Percentiles rank a stretch among this genome's conserved stretches.
phyloP scores from a whole-genome alignment of 2,797 vertebrate species.

The Ciconia nigra region DNA sequence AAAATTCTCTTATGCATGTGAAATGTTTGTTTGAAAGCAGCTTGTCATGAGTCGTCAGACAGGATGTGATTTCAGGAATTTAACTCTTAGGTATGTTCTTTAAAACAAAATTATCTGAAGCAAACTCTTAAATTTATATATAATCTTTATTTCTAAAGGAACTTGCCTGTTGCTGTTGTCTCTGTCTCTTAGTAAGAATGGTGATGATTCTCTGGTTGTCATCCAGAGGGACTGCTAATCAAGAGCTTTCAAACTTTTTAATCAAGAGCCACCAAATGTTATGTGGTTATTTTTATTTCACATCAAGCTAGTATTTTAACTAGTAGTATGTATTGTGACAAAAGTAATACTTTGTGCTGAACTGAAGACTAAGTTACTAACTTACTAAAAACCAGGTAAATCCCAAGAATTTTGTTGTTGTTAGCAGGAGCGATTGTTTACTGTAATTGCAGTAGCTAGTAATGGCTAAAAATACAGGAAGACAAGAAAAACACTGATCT shows the following conservation, averaged over 20 bases:
- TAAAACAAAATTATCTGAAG: background rate
- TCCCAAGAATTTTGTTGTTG: background rate
- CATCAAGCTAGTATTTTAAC: background rate
- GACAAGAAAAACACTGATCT: background rate
- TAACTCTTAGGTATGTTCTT: background rate
- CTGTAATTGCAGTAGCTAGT: background rate
- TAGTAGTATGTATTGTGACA: background rate
- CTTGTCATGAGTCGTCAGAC: background rate
- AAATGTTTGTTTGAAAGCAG: background rate
- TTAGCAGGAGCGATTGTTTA: background rate
- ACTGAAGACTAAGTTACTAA: background rate
- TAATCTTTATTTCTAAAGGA: background rate
- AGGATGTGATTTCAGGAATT: background rate
- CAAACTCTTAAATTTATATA: background rate
- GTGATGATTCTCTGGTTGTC: background rate
- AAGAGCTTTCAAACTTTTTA: background rate
- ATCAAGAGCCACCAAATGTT: no score
- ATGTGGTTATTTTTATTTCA: background rate
- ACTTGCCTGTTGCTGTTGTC: background rate
- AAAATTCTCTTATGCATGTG: background rate
- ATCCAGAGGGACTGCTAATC: background rate
- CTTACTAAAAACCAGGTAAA: background rate
- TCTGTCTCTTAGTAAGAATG: background rate
- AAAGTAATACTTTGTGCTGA: background rate
- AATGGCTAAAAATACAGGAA: background rate